phyloP scores from a whole-genome alignment of 1,140 invertebrate species.

The Chionoecetes opilio region DNA sequence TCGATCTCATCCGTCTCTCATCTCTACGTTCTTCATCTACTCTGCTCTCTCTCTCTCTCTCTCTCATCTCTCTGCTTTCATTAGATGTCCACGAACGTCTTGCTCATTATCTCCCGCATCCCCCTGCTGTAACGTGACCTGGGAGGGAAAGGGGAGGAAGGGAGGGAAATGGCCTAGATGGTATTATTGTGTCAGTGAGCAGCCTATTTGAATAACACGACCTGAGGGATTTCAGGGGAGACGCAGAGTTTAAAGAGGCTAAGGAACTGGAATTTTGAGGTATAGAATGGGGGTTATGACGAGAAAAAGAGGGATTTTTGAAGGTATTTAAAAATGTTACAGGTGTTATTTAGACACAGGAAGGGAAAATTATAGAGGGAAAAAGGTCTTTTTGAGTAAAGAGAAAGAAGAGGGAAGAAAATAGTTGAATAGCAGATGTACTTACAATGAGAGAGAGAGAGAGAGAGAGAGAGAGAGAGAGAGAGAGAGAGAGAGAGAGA shows the following conservation, averaged over 20 bases:
- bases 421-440: background rate
- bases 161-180: background rate
- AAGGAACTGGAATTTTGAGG: background rate
- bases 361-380: background rate
- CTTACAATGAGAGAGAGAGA: background rate
- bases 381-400: background rate
- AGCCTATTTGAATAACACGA: conserved; percentile 20
- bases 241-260: background rate
- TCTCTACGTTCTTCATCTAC: background rate
- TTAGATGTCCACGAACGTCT: too few relatives aligned
- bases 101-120: background rate
- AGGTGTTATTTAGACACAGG: background rate
- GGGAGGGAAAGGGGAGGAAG: background rate
- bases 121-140: background rate
- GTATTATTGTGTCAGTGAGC: background rate
- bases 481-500: conserved; percentile 28
- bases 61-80: too few relatives aligned
- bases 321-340: background rate
- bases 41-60: background rate
- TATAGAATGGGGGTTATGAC: too few relatives aligned
- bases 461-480: conserved; percentile 28
- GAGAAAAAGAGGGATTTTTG: background rate
- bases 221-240: background rate
- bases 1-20: too few relatives aligned
- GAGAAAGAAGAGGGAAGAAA: background rate